Conservation (phyloP, 2,888 invertebrate species). For the Melieria crassipennis region DNA sequence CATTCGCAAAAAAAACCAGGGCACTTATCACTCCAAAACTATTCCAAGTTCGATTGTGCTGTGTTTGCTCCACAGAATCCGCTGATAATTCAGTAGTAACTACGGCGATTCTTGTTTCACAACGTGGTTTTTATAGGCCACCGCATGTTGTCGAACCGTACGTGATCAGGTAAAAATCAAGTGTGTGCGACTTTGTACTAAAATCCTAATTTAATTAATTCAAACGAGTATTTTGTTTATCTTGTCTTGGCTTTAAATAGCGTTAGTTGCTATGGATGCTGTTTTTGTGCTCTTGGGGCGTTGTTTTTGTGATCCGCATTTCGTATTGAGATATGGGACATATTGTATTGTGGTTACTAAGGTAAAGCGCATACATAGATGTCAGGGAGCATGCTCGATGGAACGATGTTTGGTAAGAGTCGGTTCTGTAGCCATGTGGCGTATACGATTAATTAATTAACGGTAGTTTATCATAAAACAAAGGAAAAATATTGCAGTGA, state of each 20-base stretch:
- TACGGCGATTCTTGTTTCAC: constrained; percentile 43
- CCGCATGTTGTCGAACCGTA: background rate
- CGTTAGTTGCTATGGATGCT: constrained; percentile 28
- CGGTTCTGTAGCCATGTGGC: too few relatives aligned
- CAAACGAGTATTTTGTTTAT: constrained; percentile 64
- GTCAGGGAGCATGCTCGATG: too few relatives aligned
- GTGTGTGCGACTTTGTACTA: constrained; percentile 38
- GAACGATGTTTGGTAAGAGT: too few relatives aligned
- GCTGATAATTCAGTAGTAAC: constrained; percentile 42
- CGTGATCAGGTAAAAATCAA: constrained; percentile 52
- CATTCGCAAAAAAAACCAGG: background rate
- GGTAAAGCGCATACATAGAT: too few relatives aligned
- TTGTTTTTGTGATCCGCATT: constrained; percentile 26
- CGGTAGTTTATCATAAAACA: too few relatives aligned
- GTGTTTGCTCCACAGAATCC: background rate
- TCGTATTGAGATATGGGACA: too few relatives aligned
- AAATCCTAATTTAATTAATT: constrained; percentile 55
- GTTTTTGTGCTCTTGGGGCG: constrained; percentile 35
- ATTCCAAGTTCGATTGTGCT: background rate
- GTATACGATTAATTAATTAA: too few relatives aligned
- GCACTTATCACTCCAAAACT: background rate
- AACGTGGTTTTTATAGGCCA: constrained; percentile 51
- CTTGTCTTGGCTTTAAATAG: constrained; percentile 35
- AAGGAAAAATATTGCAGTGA: too few relatives aligned
- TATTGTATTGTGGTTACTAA: too few relatives aligned